Evolutionary conservation across 2,797 vertebrate species (phyloP).

Genomic region (Carduelis carduelis): DNA sequence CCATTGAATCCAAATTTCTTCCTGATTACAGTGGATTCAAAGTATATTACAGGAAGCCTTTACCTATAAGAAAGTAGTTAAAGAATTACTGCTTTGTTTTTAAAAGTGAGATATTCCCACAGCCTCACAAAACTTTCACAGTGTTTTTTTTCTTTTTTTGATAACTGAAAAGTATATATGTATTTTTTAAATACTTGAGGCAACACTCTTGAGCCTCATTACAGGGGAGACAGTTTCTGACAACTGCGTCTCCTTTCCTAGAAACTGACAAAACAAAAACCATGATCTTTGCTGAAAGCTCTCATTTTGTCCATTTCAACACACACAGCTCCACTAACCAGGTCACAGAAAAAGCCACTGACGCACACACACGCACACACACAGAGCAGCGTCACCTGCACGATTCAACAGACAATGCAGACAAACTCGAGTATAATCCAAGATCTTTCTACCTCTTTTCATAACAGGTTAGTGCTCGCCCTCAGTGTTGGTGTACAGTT

Average conservation of each 20-base stretch:
- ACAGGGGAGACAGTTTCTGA: neutral
- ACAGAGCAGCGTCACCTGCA: slow-evolving; percentile 70
- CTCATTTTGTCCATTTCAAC: slow-evolving; percentile 60
- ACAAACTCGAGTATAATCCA: slow-evolving; percentile 78
- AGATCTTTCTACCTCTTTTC: slow-evolving; percentile 83
- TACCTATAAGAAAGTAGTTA: slow-evolving; percentile 54
- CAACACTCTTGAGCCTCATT: neutral
- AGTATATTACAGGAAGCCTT: slow-evolving; percentile 39
- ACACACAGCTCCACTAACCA: slow-evolving; percentile 68
- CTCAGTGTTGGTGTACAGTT: slow-evolving; percentile 84
- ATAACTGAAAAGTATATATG: neutral
- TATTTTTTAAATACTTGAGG: neutral
- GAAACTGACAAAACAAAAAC: slow-evolving; percentile 67
- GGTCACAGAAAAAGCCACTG: slow-evolving; percentile 78
- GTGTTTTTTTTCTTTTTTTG: neutral
- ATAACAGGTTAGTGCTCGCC: slow-evolving; percentile 83
- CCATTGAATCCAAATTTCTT: slow-evolving; percentile 59
- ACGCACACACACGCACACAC: slow-evolving; percentile 9
- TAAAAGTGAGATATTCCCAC: neutral
- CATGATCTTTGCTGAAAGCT: slow-evolving; percentile 69
- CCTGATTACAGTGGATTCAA: slow-evolving; percentile 53
- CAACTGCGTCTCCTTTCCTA: slow-evolving; percentile 22
- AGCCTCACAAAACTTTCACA: slow-evolving; percentile 5
- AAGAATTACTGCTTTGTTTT: slow-evolving; percentile 48
- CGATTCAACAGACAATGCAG: slow-evolving; percentile 73